A percentile compares a stretch with the other conserved stretches of the same genome.
Conservation (phyloP, 35 echinoderm and acorn worm species). For the Strongylocentrotus purpuratus region DNA sequence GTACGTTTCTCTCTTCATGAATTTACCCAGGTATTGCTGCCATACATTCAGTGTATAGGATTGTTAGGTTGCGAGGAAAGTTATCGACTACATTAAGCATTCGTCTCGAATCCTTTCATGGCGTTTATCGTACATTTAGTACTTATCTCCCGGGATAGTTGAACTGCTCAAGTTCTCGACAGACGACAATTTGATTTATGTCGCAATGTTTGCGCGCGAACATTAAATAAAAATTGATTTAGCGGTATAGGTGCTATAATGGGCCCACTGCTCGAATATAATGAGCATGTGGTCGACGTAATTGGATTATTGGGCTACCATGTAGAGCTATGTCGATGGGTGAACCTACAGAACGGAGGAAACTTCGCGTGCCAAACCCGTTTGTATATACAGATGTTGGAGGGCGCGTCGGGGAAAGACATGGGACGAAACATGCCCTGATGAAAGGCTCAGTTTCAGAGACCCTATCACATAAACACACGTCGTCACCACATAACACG, state of each 20-base stretch:
- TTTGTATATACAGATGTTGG: constrained; percentile 46
- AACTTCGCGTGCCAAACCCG: constrained; percentile 25
- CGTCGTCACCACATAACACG: neutral
- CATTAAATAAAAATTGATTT: constrained; percentile 20
- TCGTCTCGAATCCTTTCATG: neutral
- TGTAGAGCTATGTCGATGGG: constrained; percentile 28
- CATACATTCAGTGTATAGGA: no score
- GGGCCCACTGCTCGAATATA: neutral
- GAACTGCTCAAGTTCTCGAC: neutral
- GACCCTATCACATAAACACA: neutral
- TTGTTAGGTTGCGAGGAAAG: neutral
- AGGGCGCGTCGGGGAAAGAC: neutral
- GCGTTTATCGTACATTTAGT: neutral
- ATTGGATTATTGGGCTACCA: constrained; percentile 7
- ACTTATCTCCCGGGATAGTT: neutral
- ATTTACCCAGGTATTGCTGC: no score
- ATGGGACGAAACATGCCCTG: neutral
- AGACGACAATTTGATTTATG: constrained; percentile 5
- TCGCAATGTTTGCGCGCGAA: neutral
- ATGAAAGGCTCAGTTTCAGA: constrained; percentile 4
- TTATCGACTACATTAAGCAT: neutral
- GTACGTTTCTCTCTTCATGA: no score
- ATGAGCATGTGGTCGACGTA: neutral
- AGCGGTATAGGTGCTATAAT: neutral
- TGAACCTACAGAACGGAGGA: neutral